These are phyloP conservation scores for Tragopan temminckii DNA, from an alignment of 2,797 vertebrate genomes.

Conservation along the genomic window DNA sequence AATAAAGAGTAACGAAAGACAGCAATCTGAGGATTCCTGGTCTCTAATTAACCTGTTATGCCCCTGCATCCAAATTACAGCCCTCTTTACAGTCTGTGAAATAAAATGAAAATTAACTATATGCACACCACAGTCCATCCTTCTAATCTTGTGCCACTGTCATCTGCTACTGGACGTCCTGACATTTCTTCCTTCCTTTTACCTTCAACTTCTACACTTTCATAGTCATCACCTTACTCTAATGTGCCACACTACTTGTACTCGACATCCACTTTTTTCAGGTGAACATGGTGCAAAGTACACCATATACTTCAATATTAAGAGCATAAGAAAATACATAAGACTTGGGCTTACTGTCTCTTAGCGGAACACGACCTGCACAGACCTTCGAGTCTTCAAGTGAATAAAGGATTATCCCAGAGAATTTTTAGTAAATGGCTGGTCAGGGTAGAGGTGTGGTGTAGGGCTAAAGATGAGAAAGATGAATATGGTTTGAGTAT, in stretches of 20 bases:
- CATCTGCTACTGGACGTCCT: neutral
- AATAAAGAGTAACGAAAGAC: neutral
- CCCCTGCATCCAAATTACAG: neutral
- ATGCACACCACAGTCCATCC: neutral
- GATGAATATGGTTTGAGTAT: neutral
- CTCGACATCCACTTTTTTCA: neutral
- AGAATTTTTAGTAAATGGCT: neutral
- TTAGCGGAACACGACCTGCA: neutral
- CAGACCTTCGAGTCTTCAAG: neutral
- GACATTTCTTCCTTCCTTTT: neutral
- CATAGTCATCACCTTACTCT: neutral
- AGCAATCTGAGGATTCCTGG: neutral
- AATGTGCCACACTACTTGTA: neutral
- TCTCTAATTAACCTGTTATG: neutral
- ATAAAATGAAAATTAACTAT: neutral
- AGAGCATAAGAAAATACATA: neutral
- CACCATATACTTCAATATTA: neutral
- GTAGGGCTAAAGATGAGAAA: neutral
- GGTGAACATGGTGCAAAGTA: neutral
- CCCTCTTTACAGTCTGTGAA: neutral
- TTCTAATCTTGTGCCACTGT: neutral
- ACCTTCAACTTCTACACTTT: neutral
- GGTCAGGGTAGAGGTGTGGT: neutral
- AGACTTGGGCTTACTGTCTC: neutral
- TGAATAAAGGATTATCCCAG: neutral